Base-by-base conservation (phyloP, 2,113 vertebrate genomes). In the Cyprinodon tularosa region DNA sequence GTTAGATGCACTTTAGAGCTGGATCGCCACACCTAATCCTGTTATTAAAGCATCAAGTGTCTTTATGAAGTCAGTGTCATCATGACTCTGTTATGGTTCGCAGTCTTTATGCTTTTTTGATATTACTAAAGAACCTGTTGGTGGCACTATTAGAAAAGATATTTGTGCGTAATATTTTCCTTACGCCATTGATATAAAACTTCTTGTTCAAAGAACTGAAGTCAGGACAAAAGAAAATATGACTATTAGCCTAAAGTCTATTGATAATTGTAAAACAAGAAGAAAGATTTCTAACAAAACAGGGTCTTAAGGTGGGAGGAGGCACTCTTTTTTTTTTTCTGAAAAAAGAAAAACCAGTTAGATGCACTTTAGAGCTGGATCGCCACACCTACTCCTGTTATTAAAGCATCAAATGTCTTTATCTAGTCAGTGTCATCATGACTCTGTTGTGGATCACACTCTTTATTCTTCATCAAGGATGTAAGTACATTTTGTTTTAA, bases 381-480 rank as follows among this genome's bases (percentile, higher is more conserved):
- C 2, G 2, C 13, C 66, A 68, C 29, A 53, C 47, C 36, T 53
- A 12, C 66, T 12, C n/a, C 45, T 50, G 45, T 53, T 38, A 37
- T 13, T 68, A 53, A 53, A 39, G 47, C 3, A 53, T 12, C 47
- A 12, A 15, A 47, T 38, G 14, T 64, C 14, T 39, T 40, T 57
- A n/a, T 20, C 15, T 20, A 15, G 47, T 39, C 40, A 65, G 9
- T 39, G 3, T 72, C 61, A 77, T 7, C 14, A 77, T 80, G 82
- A 48, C 44, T 11, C 72, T 62, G 36, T 12, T 62, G 17, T 72
- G 61, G 69, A 39, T 69, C 4, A 62, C 29, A 40, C 20, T 80
- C 11, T 15, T 80, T 47, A 61, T 84, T 66, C 44, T 84, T 36
- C 50, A 73, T 76, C 65, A 44, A 62, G 73, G 66, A 74, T 10